phyloP scores from a whole-genome alignment of 1,140 invertebrate genomes.

The Venturia canescens region DNA sequence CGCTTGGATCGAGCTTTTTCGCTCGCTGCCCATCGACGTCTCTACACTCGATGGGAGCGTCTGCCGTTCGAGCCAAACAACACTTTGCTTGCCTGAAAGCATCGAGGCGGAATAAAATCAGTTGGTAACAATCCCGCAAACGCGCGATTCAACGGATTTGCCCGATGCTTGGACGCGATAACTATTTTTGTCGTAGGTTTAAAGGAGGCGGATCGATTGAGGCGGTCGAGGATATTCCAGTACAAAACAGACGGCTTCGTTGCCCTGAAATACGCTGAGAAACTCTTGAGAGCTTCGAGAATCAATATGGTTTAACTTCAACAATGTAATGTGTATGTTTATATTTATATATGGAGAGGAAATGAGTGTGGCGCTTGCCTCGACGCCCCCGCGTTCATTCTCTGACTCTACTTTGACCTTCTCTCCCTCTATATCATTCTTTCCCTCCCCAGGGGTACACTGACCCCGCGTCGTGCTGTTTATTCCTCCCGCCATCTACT shows the following conservation, averaged over 20 bases:
- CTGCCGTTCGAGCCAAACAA: constrained; percentile 12
- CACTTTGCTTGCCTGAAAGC: constrained; percentile 8
- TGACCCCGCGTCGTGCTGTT: not conserved
- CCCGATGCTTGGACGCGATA: not conserved
- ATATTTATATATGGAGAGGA: not conserved
- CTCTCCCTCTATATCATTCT: constrained; percentile 4
- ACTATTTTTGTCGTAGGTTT: not conserved
- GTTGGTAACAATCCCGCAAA: constrained; percentile 13
- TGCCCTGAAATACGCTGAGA: not conserved
- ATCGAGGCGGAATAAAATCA: constrained; percentile 10
- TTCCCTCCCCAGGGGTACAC: not conserved
- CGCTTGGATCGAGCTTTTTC: too few relatives aligned
- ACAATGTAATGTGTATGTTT: not conserved
- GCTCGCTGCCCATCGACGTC: not conserved
- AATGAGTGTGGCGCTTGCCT: constrained; percentile 21
- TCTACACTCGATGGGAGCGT: not conserved
- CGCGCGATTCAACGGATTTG: not conserved
- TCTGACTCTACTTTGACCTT: constrained; percentile 8
- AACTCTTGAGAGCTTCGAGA: not conserved
- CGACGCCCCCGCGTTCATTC: not conserved
- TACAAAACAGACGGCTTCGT: not conserved
- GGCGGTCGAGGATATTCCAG: not conserved
- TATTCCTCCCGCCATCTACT: not conserved
- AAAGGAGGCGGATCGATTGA: not conserved
- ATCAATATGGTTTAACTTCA: not conserved